Evolutionary conservation across 2,888 invertebrate genomes (phyloP).

Genomic region (Lagria hirta): DNA sequence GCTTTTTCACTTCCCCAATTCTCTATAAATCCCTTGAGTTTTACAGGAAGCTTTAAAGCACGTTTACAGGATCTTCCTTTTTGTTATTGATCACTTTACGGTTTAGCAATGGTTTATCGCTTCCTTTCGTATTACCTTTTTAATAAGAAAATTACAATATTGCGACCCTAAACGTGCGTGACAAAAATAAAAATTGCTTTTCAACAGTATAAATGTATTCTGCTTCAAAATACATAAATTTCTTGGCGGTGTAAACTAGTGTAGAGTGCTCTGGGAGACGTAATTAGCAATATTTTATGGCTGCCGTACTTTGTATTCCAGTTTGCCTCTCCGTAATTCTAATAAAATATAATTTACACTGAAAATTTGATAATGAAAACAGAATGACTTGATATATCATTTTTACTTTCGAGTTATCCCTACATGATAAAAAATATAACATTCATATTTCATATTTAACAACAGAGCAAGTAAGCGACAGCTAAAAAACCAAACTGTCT

Average conservation of each 20-base stretch:
- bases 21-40: slow-evolving; percentile 43
- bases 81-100: slow-evolving; percentile 46
- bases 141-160: slow-evolving; percentile 30
- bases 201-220: slow-evolving; percentile 7
- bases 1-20: slow-evolving; percentile 39
- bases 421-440: too few species aligned
- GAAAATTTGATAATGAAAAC: slow-evolving; percentile 42
- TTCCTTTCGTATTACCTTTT: slow-evolving; percentile 27
- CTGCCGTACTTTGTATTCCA: slow-evolving; percentile 39
- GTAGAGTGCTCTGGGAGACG: slow-evolving; percentile 48
- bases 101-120: slow-evolving; percentile 34
- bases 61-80: slow-evolving; percentile 43
- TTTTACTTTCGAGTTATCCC: slow-evolving; percentile 21
- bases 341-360: slow-evolving; percentile 44
- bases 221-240: slow-evolving; percentile 12
- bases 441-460: too few species aligned
- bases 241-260: slow-evolving; percentile 2
- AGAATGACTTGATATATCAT: slow-evolving; percentile 23
- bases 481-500: too few species aligned
- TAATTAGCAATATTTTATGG: slow-evolving; percentile 54
- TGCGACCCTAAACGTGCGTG: slow-evolving; percentile 25
- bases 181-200: slow-evolving; percentile 22
- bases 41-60: slow-evolving; percentile 47
- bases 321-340: slow-evolving; percentile 40
- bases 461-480: too few species aligned